Percentiles rank a stretch among this genome's conserved stretches.
Evolutionary conservation across 1,140 invertebrate species (phyloP).

Genomic region (Drosophila ironensis): DNA sequence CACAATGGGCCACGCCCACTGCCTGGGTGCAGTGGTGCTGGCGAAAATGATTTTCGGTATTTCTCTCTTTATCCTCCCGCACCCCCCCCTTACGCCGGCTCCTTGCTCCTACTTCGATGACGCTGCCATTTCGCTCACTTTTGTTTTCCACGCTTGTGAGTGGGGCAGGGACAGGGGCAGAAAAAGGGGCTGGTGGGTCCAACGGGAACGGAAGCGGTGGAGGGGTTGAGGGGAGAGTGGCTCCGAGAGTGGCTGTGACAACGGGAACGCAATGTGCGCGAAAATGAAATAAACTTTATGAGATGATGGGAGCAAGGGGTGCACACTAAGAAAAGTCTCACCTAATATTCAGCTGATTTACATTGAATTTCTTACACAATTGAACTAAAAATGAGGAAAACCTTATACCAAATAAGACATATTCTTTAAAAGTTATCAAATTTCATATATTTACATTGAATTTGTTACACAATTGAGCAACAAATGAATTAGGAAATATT

Average conservation of each 20-base stretch:
- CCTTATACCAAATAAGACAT: no score
- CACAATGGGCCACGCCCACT: slow-evolving; percentile 9
- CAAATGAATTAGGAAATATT: no score
- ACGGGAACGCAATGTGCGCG: slow-evolving; percentile 70
- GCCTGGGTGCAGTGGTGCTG: slow-evolving; percentile 44
- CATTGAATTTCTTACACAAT: no score
- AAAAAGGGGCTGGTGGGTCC: not conserved
- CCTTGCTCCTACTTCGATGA: slow-evolving; percentile 45
- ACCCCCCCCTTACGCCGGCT: not conserved
- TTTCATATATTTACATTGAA: no score
- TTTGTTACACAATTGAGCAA: no score
- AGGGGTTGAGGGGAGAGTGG: not conserved
- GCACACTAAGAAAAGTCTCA: not conserved
- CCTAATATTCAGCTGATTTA: no score
- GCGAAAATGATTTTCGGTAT: slow-evolving; percentile 73
- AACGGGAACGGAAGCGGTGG: not conserved
- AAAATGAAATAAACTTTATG: slow-evolving; percentile 79
- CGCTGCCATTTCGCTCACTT: slow-evolving; percentile 68
- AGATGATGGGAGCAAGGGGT: slow-evolving; percentile 9
- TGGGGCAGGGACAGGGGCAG: not conserved
- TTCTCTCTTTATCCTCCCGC: slow-evolving; percentile 27
- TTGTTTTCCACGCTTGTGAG: slow-evolving; percentile 40
- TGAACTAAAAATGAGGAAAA: no score
- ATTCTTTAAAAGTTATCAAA: no score
- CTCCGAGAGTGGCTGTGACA: slow-evolving; percentile 35